These are phyloP conservation scores for Cecropterus lyciades DNA, from an alignment of 1,140 invertebrate species.

Conservation along the genomic window DNA sequence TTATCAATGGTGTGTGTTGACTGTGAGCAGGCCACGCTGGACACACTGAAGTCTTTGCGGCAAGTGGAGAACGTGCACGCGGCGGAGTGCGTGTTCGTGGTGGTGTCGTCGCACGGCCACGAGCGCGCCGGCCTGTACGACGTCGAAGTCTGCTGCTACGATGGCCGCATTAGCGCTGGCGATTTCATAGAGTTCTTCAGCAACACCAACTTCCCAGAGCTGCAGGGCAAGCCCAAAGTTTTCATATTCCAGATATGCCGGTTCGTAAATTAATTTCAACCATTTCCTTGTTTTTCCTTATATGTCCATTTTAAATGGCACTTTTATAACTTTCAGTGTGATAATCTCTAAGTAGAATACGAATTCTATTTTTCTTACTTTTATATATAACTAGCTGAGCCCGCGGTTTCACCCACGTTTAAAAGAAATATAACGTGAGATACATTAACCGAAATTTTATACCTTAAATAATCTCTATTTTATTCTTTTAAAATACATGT, in stretches of 20 bases:
- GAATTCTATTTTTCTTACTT: too few species aligned
- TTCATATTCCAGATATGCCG: conserved; percentile 92
- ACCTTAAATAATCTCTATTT: too few species aligned
- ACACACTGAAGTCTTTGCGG: conserved; percentile 53
- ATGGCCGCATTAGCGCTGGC: conserved; percentile 73
- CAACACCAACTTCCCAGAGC: conserved; percentile 84
- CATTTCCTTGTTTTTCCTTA: too few species aligned
- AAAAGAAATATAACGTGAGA: too few species aligned
- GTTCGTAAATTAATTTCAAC: conserved; percentile 68
- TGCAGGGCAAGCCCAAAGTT: conserved; percentile 90
- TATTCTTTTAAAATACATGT: too few species aligned
- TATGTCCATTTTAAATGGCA: too few species aligned
- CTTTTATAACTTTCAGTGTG: too few species aligned
- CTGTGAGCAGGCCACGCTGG: conserved; percentile 52
- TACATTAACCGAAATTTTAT: too few species aligned
- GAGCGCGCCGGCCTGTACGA: conserved; percentile 54
- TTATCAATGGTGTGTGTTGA: background rate
- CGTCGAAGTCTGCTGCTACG: conserved; percentile 72
- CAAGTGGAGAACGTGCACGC: conserved; percentile 47
- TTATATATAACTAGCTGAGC: too few species aligned
- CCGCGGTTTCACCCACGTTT: too few species aligned
- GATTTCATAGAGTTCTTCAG: conserved; percentile 87
- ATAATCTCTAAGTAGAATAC: too few species aligned
- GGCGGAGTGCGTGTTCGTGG: conserved; percentile 75
- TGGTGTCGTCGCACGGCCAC: conserved; percentile 81